Percentiles rank a stretch among this genome's conserved stretches.
Conservation (phyloP, 2,113 vertebrate species). For the Plestiodon gilberti region DNA sequence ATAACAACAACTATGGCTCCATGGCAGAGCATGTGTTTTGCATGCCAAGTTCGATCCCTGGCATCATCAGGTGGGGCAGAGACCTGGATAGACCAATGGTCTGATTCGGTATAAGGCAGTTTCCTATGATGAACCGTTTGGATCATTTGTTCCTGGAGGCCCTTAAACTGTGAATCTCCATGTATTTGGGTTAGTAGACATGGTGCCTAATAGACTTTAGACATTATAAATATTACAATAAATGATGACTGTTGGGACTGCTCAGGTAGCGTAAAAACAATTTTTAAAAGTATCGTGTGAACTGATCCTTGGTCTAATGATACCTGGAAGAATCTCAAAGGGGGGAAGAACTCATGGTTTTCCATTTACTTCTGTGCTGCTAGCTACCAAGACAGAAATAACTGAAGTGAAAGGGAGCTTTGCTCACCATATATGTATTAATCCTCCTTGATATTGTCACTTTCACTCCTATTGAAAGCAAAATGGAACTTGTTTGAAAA, state of each 20-base stretch:
- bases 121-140: background rate
- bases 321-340: too few species aligned
- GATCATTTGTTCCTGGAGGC: background rate
- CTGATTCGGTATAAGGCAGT: too few species aligned
- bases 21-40: too few species aligned
- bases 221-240: background rate
- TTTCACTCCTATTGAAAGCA: background rate
- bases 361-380: accelerated
- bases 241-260: background rate
- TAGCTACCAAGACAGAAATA: background rate
- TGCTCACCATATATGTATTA: background rate
- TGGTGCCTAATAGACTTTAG: background rate
- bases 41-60: too few species aligned
- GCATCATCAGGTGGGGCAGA: too few species aligned
- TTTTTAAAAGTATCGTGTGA: background rate
- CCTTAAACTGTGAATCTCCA: background rate
- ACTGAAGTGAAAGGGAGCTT: background rate
- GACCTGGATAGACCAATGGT: too few species aligned
- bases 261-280: background rate
- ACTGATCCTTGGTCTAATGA: background rate
- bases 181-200: background rate
- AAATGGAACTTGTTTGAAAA: accelerated
- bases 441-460: constrained; percentile 6
- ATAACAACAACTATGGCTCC: too few species aligned
- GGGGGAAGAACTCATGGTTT: background rate